phyloP scores from a whole-genome alignment of 2,797 vertebrate species.

The Eurystomus glaucurus region DNA sequence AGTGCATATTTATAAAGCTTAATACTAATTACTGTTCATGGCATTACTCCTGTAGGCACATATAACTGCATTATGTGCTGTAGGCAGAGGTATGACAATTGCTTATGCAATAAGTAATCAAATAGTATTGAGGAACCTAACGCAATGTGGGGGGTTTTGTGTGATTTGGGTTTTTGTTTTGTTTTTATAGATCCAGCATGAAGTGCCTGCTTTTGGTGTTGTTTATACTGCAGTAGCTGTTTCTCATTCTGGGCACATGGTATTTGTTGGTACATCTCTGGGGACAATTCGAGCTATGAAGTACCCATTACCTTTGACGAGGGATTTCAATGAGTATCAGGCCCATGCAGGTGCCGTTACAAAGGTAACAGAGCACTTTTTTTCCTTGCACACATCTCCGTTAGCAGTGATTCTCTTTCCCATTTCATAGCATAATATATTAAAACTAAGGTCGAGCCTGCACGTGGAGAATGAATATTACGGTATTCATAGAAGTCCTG shows the following conservation, averaged over 20 bases:
- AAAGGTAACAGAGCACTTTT: slow-evolving; percentile 84
- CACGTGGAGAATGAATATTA: background rate
- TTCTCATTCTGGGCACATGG: slow-evolving; percentile 87
- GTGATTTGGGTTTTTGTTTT: background rate
- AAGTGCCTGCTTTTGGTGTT: slow-evolving; percentile 85
- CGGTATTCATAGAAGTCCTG: background rate
- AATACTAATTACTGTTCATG: background rate
- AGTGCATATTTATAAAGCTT: background rate
- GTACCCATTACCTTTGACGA: slow-evolving; percentile 89
- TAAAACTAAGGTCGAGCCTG: background rate
- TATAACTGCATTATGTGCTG: background rate
- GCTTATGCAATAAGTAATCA: background rate
- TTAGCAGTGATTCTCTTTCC: background rate
- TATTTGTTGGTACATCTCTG: slow-evolving; percentile 91
- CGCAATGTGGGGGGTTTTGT: background rate
- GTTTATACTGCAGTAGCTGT: slow-evolving; percentile 87
- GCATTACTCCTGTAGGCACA: background rate
- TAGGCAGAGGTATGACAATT: background rate
- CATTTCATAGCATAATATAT: background rate
- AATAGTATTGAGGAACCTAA: background rate
- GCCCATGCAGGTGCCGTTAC: slow-evolving; percentile 91
- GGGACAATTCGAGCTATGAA: slow-evolving; percentile 91
- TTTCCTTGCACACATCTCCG: background rate
- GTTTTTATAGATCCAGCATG: slow-evolving; percentile 87
- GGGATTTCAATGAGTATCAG: slow-evolving; percentile 91